Conservation (phyloP, 2,113 vertebrate genomes). For the Deroptyus accipitrinus region DNA sequence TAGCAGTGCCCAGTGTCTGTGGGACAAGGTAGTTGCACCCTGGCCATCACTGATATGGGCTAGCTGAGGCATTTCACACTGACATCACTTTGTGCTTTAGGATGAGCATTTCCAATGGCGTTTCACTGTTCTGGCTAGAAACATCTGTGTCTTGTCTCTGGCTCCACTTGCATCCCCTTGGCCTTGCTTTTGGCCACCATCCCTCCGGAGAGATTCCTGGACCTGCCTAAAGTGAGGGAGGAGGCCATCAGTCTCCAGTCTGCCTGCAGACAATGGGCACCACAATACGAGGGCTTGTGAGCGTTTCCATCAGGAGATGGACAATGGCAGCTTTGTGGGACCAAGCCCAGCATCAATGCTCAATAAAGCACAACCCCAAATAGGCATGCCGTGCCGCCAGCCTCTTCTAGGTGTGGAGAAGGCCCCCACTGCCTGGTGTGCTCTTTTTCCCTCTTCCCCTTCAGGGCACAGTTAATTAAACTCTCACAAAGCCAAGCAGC, state of each 20-base stretch:
- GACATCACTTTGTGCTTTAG: background rate
- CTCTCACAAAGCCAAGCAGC: background rate
- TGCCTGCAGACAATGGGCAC: background rate
- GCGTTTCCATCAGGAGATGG: background rate
- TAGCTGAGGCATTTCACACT: background rate
- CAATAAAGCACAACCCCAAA: background rate
- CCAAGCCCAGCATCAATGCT: background rate
- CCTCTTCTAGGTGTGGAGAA: background rate
- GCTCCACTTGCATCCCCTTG: background rate
- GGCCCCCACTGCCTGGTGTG: background rate
- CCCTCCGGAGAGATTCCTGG: background rate
- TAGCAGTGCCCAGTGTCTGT: background rate
- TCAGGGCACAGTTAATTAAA: background rate
- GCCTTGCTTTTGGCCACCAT: background rate
- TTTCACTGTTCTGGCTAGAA: background rate
- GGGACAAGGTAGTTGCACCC: background rate
- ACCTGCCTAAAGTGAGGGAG: background rate
- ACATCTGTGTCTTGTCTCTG: background rate
- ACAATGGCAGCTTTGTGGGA: conserved; percentile 10
- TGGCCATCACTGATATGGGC: background rate
- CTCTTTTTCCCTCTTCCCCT: background rate
- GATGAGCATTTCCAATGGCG: background rate
- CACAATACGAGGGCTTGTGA: rapidly evolving
- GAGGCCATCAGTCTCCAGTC: background rate
- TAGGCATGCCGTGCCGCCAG: rapidly evolving